A percentile compares a stretch with the other conserved stretches of the same genome.
These are phyloP conservation scores for Ailurus styani DNA, from an alignment of 2,113 vertebrate species.

Conservation along the genomic window DNA sequence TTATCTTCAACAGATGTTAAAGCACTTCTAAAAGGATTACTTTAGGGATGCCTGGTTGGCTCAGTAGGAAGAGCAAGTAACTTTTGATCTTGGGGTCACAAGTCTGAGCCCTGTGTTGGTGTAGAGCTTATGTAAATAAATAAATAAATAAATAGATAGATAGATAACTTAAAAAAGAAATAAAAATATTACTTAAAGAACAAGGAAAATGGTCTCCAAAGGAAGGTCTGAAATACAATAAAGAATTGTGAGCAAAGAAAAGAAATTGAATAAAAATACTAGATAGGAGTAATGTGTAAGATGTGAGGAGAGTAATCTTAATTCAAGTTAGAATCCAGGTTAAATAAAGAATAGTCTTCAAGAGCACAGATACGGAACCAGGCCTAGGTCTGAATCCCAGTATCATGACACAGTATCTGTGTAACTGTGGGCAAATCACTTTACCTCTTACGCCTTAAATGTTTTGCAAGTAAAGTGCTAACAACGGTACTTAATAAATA, in stretches of 20 bases:
- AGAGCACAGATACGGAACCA: neutral
- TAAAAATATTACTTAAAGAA: neutral
- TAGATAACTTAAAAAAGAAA: too few species aligned
- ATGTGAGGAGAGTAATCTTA: neutral
- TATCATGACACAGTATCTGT: neutral
- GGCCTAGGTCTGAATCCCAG: neutral
- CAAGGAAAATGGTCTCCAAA: constrained; percentile 1
- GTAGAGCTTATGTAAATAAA: too few species aligned
- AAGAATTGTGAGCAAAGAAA: neutral
- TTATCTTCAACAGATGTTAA: neutral
- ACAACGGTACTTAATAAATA: neutral
- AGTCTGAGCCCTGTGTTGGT: too few species aligned
- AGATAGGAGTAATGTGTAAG: neutral
- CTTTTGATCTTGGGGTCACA: too few species aligned
- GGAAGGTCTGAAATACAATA: neutral
- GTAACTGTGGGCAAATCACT: neutral
- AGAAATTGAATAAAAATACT: neutral
- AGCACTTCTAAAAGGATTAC: neutral
- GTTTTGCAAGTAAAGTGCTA: neutral
- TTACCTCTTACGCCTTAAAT: neutral
- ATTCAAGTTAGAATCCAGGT: neutral
- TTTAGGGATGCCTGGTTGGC: too few species aligned
- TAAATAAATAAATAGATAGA: too few species aligned
- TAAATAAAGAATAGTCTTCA: neutral
- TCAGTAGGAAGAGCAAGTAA: too few species aligned